Evolutionary conservation across 1,140 invertebrate genomes (phyloP), one percentile per base, ranked within the genome.

Genomic region (Anastrepha obliqua): DNA sequence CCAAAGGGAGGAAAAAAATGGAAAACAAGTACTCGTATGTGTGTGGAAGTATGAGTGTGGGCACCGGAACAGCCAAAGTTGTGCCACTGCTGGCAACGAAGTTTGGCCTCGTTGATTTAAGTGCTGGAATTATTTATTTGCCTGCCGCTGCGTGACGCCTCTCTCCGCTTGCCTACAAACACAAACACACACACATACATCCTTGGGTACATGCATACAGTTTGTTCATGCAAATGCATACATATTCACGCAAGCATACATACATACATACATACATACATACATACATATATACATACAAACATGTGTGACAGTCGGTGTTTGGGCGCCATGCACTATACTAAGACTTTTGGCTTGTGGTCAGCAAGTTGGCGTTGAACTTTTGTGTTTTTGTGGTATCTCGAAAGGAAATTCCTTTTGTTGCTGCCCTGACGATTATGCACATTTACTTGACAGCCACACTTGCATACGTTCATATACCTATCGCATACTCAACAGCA

Each of bases 301-400:
- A 29, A 29, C 15, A 47, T 81, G n/a, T 55, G 2, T 81, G 47
- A 3, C n/a, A 62, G 13, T 62, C 17, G 47, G n/a, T 81, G 2
- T 55, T 81, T 20, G 47, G 42, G 74, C 17, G 13, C 15, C n/a
- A 5, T n/a, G 2, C 13, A 62, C 2, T 55, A 7, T 55, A 6
- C 74, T 81, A 81, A 51, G 44, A 81, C 74, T 81, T 81, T 81
- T 8, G 74, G 74, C 47, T 81, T 81, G 74, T 55, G 74, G 74
- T 81, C 74, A 81, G 67, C 67, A 74, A 74, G 74, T 81, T 81
- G 74, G 47, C 47, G 17, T 4, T 17, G 20, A 81, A 81, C 6
- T 81, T 81, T 81, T 58, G 74, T 81, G 74, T 51, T 51, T 55
- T 81, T 55, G 47, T 81, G 74, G 74, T 81, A 81, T 81, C 74